Evolutionary conservation across 2,113 vertebrate species (phyloP).

Genomic region (Archocentrus centrarchus): DNA sequence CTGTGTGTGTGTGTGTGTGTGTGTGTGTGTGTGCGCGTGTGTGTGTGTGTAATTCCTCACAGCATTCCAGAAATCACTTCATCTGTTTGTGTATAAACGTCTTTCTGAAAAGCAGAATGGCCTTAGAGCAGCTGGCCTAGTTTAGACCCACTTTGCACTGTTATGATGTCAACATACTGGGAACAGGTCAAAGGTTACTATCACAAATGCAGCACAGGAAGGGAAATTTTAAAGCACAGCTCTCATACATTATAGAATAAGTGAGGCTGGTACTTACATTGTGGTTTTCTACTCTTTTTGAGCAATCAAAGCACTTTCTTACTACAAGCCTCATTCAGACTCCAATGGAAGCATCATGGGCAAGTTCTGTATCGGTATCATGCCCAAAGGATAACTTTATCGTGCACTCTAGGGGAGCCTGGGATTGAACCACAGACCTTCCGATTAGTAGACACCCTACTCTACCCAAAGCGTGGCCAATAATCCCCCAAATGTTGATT

Average conservation of each 20-base stretch:
- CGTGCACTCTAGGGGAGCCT: no score
- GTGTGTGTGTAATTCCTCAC: neutral
- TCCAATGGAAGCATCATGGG: no score
- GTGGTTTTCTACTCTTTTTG: neutral
- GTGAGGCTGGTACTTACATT: neutral
- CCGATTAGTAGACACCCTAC: no score
- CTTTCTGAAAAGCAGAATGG: neutral
- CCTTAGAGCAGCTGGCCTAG: no score
- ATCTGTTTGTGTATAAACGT: neutral
- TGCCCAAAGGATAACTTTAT: no score
- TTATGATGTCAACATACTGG: neutral
- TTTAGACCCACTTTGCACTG: neutral
- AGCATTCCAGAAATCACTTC: neutral
- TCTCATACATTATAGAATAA: neutral
- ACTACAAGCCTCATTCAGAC: neutral
- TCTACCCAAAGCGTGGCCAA: no score
- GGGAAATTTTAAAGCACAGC: fast-evolving
- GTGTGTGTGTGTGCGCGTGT: neutral
- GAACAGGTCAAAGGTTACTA: neutral
- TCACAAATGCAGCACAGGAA: fast-evolving
- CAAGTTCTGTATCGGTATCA: no score
- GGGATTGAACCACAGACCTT: no score
- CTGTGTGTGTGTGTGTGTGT: neutral
- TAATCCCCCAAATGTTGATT: no score
- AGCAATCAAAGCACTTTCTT: neutral